phyloP scores from a whole-genome alignment of 2,113 vertebrate genomes.

The Atherinomorus stipes region DNA sequence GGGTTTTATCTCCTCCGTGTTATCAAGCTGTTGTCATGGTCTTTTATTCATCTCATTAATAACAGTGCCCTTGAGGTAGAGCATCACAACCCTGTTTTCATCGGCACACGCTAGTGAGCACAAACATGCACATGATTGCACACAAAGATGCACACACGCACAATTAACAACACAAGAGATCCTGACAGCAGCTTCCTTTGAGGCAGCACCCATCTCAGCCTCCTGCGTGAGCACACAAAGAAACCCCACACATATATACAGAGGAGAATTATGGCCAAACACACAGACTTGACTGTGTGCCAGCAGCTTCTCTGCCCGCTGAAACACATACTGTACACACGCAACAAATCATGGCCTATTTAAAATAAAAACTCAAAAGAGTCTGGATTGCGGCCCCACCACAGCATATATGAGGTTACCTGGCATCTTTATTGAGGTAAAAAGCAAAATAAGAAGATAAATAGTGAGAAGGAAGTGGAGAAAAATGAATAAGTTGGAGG shows the following conservation, averaged over 20 bases:
- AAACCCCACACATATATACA: constrained; percentile 21
- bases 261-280: constrained; percentile 30
- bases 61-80: constrained; percentile 79
- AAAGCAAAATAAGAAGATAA: background rate
- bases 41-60: constrained; percentile 83
- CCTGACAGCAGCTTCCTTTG: constrained; percentile 65
- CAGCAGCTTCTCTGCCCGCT: constrained; percentile 39
- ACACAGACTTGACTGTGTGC: constrained; percentile 9
- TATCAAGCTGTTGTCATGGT: constrained; percentile 78
- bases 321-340: constrained; percentile 20
- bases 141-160: constrained; percentile 40
- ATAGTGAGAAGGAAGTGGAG: constrained; percentile 7
- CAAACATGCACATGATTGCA: constrained; percentile 40
- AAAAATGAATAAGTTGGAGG: background rate
- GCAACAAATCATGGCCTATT: constrained; percentile 37
- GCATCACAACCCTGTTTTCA: constrained; percentile 71
- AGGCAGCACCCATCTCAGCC: constrained; percentile 58
- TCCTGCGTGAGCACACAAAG: constrained; percentile 46
- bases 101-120: constrained; percentile 49
- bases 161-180: constrained; percentile 57
- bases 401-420: constrained; percentile 5
- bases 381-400: constrained; percentile 15
- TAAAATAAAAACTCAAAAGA: constrained; percentile 35
- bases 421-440: constrained; percentile 4
- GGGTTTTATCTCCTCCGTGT: constrained; percentile 61